Percentiles rank a stretch among this genome's conserved stretches.
These are phyloP conservation scores for Meleagris gallopavo DNA, from an alignment of 2,113 vertebrate genomes.

Conservation along the genomic window DNA sequence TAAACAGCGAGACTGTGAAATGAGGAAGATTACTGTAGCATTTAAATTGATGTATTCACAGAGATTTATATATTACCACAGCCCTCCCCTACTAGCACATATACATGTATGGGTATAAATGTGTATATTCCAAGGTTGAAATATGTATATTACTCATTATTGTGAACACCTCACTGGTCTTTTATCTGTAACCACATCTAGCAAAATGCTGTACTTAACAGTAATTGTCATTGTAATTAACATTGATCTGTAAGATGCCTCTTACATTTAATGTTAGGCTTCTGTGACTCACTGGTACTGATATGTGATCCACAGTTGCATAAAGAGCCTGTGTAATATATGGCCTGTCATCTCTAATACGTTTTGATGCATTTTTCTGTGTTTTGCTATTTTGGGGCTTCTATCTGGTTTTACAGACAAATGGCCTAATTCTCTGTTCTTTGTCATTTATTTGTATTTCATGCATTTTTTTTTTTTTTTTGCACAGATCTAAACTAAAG, in stretches of 20 bases:
- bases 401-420: slow-evolving; percentile 54
- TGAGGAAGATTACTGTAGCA: not conserved
- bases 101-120: not conserved
- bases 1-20: not conserved
- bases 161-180: not conserved
- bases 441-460: slow-evolving; percentile 61
- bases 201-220: not conserved
- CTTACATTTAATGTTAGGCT: slow-evolving; percentile 16
- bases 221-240: slow-evolving; percentile 44
- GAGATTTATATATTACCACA: not conserved
- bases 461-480: not conserved
- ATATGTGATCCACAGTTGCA: slow-evolving; percentile 16
- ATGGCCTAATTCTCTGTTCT: slow-evolving; percentile 38
- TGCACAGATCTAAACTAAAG: slow-evolving; percentile 31
- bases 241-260: not conserved
- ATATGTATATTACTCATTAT: not conserved
- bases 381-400: slow-evolving; percentile 57
- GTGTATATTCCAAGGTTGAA: not conserved
- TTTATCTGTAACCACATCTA: not conserved
- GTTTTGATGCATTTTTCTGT: slow-evolving; percentile 57
- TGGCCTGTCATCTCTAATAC: slow-evolving; percentile 36
- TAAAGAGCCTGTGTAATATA: slow-evolving; percentile 38
- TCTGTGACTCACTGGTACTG: slow-evolving; percentile 27
- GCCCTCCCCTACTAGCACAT: not conserved
- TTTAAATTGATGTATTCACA: not conserved